Conservation (phyloP, 1,140 invertebrate genomes). For the Harpegnathos saltator region DNA sequence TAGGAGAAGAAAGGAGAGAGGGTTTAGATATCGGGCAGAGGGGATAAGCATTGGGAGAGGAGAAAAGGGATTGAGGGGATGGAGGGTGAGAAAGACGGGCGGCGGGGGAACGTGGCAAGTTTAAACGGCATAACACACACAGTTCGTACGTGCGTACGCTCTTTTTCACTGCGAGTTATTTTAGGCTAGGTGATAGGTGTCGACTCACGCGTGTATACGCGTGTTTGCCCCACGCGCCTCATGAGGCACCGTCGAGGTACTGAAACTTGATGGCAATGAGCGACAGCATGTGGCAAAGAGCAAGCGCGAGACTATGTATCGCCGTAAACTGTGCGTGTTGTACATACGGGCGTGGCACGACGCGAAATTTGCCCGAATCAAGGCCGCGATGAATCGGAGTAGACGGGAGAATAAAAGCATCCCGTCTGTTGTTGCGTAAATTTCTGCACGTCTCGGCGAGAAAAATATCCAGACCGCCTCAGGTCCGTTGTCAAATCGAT, state of each 20-base stretch:
- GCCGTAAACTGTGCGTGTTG: slow-evolving; percentile 72
- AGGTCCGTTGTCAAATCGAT: not conserved
- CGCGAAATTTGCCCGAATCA: not conserved
- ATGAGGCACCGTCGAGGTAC: too few relatives aligned
- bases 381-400: not conserved
- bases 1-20: too few relatives aligned
- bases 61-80: too few relatives aligned
- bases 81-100: too few relatives aligned
- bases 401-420: too few relatives aligned
- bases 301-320: slow-evolving; percentile 45
- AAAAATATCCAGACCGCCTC: not conserved
- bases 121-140: too few relatives aligned
- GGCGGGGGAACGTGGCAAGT: not conserved
- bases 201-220: not conserved
- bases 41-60: too few relatives aligned
- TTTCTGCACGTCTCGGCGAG: too few relatives aligned
- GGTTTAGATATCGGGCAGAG: too few relatives aligned
- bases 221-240: not conserved
- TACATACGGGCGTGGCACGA: slow-evolving; percentile 50
- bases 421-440: too few relatives aligned
- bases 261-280: slow-evolving; percentile 34
- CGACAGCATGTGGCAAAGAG: slow-evolving; percentile 57
- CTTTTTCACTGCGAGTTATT: slow-evolving; percentile 43
- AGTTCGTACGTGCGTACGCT: slow-evolving; percentile 37
- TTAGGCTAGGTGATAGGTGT: slow-evolving; percentile 27